Evolutionary conservation across 1,140 invertebrate species (phyloP).

Genomic region (Drosophila sucinea): DNA sequence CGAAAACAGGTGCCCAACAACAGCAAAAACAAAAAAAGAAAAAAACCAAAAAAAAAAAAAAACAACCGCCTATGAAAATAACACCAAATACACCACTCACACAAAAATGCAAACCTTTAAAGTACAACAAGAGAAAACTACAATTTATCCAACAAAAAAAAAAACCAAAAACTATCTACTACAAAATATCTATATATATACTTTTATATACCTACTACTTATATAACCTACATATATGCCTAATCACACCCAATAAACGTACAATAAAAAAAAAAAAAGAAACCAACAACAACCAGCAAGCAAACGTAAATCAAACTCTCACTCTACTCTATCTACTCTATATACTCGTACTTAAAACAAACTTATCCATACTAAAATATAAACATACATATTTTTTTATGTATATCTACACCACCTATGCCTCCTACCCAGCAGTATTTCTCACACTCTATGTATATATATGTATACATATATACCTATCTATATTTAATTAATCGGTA

Average conservation of each 20-base stretch:
- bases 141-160: background rate
- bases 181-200: constrained; percentile 18
- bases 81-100: background rate
- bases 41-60: constrained; percentile 41
- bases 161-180: background rate
- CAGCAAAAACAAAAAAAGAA: constrained; percentile 36
- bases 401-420: constrained; percentile 15
- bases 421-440: constrained; percentile 35
- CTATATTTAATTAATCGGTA: constrained; percentile 32
- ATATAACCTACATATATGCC: background rate
- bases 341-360: constrained; percentile 1
- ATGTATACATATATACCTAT: background rate
- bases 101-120: constrained; percentile 12
- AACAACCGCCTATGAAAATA: constrained; percentile 1
- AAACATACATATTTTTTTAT: background rate
- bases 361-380: background rate
- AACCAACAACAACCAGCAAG: constrained; percentile 1
- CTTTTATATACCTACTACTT: constrained; percentile 9
- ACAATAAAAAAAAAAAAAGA: background rate
- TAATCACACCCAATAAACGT: constrained; percentile 1
- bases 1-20: constrained; percentile 28
- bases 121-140: constrained; percentile 8
- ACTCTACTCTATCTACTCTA: background rate
- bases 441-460: constrained; percentile 6
- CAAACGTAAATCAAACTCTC: background rate